Conservation (phyloP, 2,888 invertebrate genomes). For the Lasioglossum villosulum region DNA sequence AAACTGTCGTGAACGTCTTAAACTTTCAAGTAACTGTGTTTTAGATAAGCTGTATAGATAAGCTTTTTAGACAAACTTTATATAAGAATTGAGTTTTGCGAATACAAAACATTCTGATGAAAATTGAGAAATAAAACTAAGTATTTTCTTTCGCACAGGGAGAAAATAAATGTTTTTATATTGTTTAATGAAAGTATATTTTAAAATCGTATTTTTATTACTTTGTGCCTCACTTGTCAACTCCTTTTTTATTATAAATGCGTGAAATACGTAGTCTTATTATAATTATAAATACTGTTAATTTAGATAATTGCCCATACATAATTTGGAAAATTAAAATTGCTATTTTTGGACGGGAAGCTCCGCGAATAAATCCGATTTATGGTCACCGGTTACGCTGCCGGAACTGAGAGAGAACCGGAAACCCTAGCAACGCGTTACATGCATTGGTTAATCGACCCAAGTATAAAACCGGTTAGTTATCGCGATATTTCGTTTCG, state of each 20-base stretch:
- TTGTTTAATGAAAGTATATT: neutral
- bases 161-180: neutral
- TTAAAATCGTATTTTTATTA: neutral
- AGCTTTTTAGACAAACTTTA: neutral
- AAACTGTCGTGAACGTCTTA: neutral
- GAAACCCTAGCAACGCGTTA: constrained; percentile 67
- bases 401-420: constrained; percentile 63
- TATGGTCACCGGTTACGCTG: neutral
- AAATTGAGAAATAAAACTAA: neutral
- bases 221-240: neutral
- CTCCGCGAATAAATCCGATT: neutral
- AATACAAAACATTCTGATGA: neutral
- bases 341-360: neutral
- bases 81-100: neutral
- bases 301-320: too few species aligned
- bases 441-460: constrained; percentile 41
- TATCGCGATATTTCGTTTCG: constrained; percentile 43
- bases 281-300: neutral
- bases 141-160: neutral
- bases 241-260: neutral
- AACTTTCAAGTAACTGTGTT: neutral
- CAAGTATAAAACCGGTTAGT: constrained; percentile 45
- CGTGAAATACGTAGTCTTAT: neutral
- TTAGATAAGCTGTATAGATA: neutral
- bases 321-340: neutral